Evolutionary conservation across 2,888 invertebrate species (phyloP).

Genomic region (Drosophila mimetica): DNA sequence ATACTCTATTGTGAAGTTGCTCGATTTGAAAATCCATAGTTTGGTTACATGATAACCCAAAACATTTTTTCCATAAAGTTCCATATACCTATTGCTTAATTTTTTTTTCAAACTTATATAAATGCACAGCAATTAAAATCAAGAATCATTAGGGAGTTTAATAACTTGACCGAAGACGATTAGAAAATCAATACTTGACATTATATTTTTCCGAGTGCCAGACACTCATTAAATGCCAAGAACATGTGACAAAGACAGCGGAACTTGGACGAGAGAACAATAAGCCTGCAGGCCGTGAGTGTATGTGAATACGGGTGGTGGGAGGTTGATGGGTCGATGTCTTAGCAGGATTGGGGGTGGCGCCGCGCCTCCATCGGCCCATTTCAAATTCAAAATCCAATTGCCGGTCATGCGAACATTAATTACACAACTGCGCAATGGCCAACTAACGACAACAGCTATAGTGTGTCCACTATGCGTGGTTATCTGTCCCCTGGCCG

Average conservation of each 20-base stretch:
- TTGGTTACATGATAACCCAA: neutral
- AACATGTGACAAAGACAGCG: constrained; percentile 43
- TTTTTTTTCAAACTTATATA: neutral
- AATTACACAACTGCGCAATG: constrained; percentile 60
- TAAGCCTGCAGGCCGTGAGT: constrained; percentile 21
- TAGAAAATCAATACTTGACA: constrained; percentile 16
- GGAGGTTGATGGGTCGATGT: constrained; percentile 14
- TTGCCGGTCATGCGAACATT: constrained; percentile 74
- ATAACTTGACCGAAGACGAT: neutral
- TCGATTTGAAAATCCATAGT: too few relatives aligned
- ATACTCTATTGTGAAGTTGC: too few relatives aligned
- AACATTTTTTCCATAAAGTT: neutral
- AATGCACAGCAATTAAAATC: neutral
- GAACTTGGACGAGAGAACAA: constrained; percentile 28
- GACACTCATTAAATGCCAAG: constrained; percentile 53
- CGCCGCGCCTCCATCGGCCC: constrained; percentile 49
- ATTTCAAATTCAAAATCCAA: constrained; percentile 70
- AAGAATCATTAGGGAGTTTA: neutral
- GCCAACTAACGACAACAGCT: constrained; percentile 9
- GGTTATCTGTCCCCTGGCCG: constrained; percentile 24
- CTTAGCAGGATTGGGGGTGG: constrained; percentile 25
- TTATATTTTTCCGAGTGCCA: constrained; percentile 24
- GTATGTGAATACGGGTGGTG: neutral
- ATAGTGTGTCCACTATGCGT: constrained; percentile 6
- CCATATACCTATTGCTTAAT: neutral